phyloP scores from a whole-genome alignment of 2,888 invertebrate genomes.

The Caenorhabditis macrosperma region DNA sequence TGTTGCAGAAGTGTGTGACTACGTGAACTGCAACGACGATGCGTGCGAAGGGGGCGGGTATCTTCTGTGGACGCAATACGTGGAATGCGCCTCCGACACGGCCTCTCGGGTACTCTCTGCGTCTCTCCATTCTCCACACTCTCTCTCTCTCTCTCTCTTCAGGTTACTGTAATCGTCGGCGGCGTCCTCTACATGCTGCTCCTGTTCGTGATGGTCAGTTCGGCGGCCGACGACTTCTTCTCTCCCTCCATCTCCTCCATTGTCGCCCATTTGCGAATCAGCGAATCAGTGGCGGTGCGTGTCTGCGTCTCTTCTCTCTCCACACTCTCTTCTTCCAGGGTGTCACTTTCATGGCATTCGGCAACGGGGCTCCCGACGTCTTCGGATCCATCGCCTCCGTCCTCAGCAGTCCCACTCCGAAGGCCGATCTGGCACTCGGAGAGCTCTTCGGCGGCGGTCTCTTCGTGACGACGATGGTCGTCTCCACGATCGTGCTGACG shows the following conservation, averaged over 20 bases:
- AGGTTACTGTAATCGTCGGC: slow-evolving; percentile 60
- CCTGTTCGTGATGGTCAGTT: slow-evolving; percentile 71
- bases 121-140: too few species aligned
- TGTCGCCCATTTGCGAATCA: slow-evolving; percentile 81
- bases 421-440: slow-evolving; percentile 81
- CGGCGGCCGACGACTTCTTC: slow-evolving; percentile 75
- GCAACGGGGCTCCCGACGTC: slow-evolving; percentile 86
- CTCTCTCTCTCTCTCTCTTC: too few species aligned
- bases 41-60: slow-evolving; percentile 76
- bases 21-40: slow-evolving; percentile 65
- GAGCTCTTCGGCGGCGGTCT: slow-evolving; percentile 83
- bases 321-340: slow-evolving; percentile 81
- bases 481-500: slow-evolving; percentile 83
- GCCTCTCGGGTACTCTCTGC: slow-evolving; percentile 25
- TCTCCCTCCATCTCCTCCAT: slow-evolving; percentile 82
- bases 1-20: slow-evolving; percentile 61
- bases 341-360: slow-evolving; percentile 86
- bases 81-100: slow-evolving; percentile 58
- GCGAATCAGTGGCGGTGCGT: slow-evolving; percentile 82
- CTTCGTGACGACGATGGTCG: slow-evolving; percentile 84
- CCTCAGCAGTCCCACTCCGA: slow-evolving; percentile 76
- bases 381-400: slow-evolving; percentile 84
- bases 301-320: slow-evolving; percentile 54
- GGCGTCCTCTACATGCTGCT: slow-evolving; percentile 63
- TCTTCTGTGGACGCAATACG: slow-evolving; percentile 68